A percentile compares a stretch with the other conserved stretches of the same genome.
Evolutionary conservation across 1,140 invertebrate species (phyloP).

Genomic region (Drosophila santomea): DNA sequence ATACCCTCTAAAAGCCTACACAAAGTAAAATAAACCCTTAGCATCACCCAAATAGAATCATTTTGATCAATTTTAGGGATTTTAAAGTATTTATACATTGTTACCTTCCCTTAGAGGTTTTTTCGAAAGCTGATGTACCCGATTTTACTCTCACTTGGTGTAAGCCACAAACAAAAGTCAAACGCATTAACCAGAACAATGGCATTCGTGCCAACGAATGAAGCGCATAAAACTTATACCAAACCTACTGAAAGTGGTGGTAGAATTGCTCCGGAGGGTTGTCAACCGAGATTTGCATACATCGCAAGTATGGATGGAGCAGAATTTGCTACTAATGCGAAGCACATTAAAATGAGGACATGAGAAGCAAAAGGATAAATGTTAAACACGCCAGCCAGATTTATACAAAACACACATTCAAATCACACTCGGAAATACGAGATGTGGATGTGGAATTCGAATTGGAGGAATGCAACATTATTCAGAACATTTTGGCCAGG

Average conservation of each 20-base stretch:
- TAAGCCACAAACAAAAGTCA: slow-evolving; percentile 59
- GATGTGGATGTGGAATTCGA: slow-evolving; percentile 5
- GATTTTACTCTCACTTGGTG: background rate
- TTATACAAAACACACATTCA: slow-evolving; percentile 45
- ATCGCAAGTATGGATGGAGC: slow-evolving; percentile 36
- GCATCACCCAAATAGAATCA: too few species aligned
- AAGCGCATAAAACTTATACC: slow-evolving; percentile 55
- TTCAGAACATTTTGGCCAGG: slow-evolving; percentile 62
- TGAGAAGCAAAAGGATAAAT: slow-evolving; percentile 38
- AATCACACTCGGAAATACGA: slow-evolving; percentile 15
- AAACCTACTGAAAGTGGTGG: slow-evolving; percentile 1
- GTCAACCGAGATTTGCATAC: slow-evolving; percentile 56
- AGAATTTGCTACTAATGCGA: slow-evolving; percentile 62
- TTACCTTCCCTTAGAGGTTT: too few species aligned
- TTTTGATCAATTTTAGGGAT: too few species aligned
- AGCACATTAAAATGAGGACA: slow-evolving; percentile 55
- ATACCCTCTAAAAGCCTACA: background rate
- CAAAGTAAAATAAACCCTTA: too few species aligned
- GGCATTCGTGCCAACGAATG: slow-evolving; percentile 42
- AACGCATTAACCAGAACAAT: slow-evolving; percentile 67
- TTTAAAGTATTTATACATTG: background rate
- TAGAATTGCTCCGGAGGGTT: slow-evolving; percentile 34
- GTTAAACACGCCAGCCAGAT: slow-evolving; percentile 62
- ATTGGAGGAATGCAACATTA: slow-evolving; percentile 46
- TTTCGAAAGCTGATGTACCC: background rate